These are phyloP conservation scores for Tarsius wallacei DNA, from an alignment of 2,797 vertebrate species.

Conservation along the genomic window DNA sequence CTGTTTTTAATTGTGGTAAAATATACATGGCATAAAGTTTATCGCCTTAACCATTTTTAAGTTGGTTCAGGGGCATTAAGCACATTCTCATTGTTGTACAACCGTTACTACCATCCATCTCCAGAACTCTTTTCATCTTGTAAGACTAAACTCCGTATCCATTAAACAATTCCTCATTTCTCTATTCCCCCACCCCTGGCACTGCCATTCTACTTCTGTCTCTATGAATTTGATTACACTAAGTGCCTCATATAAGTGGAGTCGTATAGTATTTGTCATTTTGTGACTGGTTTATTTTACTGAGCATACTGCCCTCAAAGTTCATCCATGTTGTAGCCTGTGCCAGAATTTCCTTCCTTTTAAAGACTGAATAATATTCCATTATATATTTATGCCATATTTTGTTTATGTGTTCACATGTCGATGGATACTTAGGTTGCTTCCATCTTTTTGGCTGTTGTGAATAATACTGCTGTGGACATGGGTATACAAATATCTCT, in stretches of 20 bases:
- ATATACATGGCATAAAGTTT: background rate
- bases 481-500: background rate
- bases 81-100: background rate
- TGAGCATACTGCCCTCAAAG: background rate
- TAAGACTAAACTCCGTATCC: background rate
- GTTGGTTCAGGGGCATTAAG: background rate
- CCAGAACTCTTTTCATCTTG: background rate
- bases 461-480: background rate
- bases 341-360: slow-evolving; percentile 17
- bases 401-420: background rate
- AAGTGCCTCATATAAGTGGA: background rate
- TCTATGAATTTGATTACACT: background rate
- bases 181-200: background rate
- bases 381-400: background rate
- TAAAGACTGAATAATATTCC: background rate
- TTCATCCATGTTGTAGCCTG: background rate
- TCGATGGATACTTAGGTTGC: background rate
- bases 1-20: background rate
- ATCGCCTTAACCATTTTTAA: background rate
- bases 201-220: background rate
- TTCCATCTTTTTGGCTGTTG: background rate
- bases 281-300: background rate
- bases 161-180: no score
- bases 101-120: background rate
- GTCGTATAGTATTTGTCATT: background rate